Conservation (phyloP, 2,888 invertebrate species). For the Caenorhabditis afra region DNA sequence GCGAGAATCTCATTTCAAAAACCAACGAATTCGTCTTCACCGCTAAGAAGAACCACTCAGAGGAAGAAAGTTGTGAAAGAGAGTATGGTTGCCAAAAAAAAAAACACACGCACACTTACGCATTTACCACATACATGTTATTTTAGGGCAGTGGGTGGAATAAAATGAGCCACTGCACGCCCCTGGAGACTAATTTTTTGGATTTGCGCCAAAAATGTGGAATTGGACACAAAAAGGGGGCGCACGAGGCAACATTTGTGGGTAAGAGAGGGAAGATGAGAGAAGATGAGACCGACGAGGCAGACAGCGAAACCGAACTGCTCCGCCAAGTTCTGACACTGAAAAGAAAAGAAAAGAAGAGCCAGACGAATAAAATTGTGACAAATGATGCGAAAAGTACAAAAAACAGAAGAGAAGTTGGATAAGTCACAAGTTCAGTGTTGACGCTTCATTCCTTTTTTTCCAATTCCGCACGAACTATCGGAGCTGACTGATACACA, state of each 20-base stretch:
- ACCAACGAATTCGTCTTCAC: neutral
- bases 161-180: constrained; percentile 51
- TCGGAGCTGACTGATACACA: neutral
- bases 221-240: constrained; percentile 35
- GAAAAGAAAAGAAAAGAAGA: constrained; percentile 10
- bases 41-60: too few relatives aligned
- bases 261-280: constrained; percentile 13
- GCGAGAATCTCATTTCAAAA: neutral
- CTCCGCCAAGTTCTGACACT: neutral
- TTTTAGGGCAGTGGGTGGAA: constrained; percentile 54
- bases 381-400: constrained; percentile 46
- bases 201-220: constrained; percentile 54
- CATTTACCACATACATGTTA: constrained; percentile 40
- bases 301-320: constrained; percentile 19
- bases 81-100: neutral
- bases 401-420: neutral
- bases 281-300: constrained; percentile 4
- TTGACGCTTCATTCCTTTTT: too few relatives aligned
- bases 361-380: constrained; percentile 39
- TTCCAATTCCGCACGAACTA: too few relatives aligned
- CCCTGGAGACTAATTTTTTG: constrained; percentile 60
- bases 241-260: constrained; percentile 43
- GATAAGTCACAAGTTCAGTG: neutral
- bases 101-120: constrained; percentile 20
- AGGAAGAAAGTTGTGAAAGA: neutral